Evolutionary conservation across 2,888 invertebrate genomes (phyloP).

Genomic region (Chrysolina oricalcia): DNA sequence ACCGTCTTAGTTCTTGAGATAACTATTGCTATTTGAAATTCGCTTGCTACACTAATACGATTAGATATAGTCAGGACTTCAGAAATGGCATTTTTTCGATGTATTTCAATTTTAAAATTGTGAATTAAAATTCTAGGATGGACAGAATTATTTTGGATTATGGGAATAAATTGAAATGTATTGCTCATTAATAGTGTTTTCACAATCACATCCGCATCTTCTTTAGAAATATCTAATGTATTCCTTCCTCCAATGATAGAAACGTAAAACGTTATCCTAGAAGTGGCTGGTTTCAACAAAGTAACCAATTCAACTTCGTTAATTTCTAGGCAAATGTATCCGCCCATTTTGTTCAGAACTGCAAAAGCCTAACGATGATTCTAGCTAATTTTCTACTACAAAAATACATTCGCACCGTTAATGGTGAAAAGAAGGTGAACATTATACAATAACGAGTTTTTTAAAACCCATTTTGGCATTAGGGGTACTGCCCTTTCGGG

Average conservation of each 20-base stretch:
- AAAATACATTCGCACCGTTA: not conserved
- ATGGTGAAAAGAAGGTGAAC: not conserved
- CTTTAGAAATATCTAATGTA: not conserved
- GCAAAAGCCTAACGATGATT: not conserved
- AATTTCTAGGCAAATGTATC: no score
- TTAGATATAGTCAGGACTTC: not conserved
- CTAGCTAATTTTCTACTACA: not conserved
- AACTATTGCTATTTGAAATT: conserved; percentile 9
- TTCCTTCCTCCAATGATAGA: no score
- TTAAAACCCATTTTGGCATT: not conserved
- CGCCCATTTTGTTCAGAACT: not conserved
- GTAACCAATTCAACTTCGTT: not conserved
- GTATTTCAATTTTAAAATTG: no score
- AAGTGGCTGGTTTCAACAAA: not conserved
- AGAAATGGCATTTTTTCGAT: no score
- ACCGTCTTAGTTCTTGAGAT: conserved; percentile 16
- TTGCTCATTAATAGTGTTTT: not conserved
- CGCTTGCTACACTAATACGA: not conserved
- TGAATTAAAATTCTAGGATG: no score
- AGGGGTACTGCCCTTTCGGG: not conserved
- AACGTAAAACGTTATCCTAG: no score
- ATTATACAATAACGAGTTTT: not conserved
- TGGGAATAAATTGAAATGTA: not conserved
- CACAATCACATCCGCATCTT: not conserved
- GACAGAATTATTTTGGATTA: no score